Evolutionary conservation across 1,140 invertebrate genomes (phyloP), one percentile per base, ranked within the genome.

Genomic region (Chironomus tepperi): DNA sequence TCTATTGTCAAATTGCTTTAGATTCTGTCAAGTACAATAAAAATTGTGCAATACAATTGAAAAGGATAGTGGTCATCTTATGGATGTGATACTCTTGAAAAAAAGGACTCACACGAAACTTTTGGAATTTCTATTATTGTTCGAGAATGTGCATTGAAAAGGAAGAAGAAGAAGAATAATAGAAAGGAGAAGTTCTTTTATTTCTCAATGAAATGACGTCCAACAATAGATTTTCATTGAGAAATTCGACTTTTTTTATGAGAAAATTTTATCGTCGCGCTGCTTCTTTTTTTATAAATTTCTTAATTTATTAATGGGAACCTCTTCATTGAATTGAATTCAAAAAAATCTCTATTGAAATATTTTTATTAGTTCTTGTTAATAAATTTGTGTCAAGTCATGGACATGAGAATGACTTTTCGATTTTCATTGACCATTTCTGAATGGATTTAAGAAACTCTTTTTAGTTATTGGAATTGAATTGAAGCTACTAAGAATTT

Each of bases 11-110:
- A 15, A 12, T 57, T 34, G 24, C 12, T 57, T 57, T 57, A 57
- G 47, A 57, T 57, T 57, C n/a, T 57, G 47, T 57, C 47, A 57
- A 57, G 47, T 57, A 57, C 47, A 57, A 57, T 57, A 57, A 57
- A n/a, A 57, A 57, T 43, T 34, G 24, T 34, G 24, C 24, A 34
- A 34, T 34, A 34, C 24, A 34, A 34, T 34, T 1, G 24, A 47
- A 57, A 57, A 57, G 12, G 47, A 10, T 57, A 57, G 47, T 57
- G 47, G 47, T 57, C 47, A 57, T 15, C 47, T 57, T 57, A 10
- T 15, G 3, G 12, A 12, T 57, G n/a, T 57, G 12, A 57, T 57
- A 15, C 24, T 34, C 24, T 34, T 57, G 5, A 12, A 10, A 57
- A 57, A n/a, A 57, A 57, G 47, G 47, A 57, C 47, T 57, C 47